Base-by-base conservation (phyloP, 53 echinoderm and acorn worm genomes). In the Actinopyga echinites region DNA sequence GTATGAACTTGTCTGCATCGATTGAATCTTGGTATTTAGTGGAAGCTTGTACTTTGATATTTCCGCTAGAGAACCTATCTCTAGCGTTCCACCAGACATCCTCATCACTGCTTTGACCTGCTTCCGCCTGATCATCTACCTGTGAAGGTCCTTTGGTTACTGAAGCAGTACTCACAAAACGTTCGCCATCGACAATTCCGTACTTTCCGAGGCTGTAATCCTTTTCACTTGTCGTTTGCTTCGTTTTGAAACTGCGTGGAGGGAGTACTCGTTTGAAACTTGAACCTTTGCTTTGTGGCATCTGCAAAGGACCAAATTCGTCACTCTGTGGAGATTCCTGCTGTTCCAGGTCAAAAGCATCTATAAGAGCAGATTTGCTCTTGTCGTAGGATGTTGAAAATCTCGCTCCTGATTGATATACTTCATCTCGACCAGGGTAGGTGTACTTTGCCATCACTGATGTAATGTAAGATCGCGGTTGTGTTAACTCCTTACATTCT, bases 81-180 rank as follows among this genome's bases (percentile, higher is more conserved):
- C 49, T 30, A 10, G 77, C 56, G 20, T 77, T 56, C 54, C 56
- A 77, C 55, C 56, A 77, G 23, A 77, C 26, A 13, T 77, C 77
- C 34, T 77, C 77, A 6, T 77, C 77, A 77, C 77, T 77, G 26
- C 77, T 77, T 71, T 40, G n/a, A 23, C 2, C 26, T 19, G 2
- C 37, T 43, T 24, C 44, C 5, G 11, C 11, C 8, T 33, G 30
- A 36, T 8, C 6, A 9, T 44, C 26, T 10, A 20, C 42, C 24
- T 9, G 24, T 25, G n/a, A 23, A 29, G 6, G 10, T 43, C n/a
- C 24, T n/a, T 8, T 22, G 24, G 25, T 42, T 1, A 8, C 42
- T 8, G 38, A 36, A 8, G 63, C 24, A 25, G 12, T 62, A 36
- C 12, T 37, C 10, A 29, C 28, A 30, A 10, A 11, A 7, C 3